Conservation (phyloP, 2,113 vertebrate species). For the Coreoperca whiteheadi region DNA sequence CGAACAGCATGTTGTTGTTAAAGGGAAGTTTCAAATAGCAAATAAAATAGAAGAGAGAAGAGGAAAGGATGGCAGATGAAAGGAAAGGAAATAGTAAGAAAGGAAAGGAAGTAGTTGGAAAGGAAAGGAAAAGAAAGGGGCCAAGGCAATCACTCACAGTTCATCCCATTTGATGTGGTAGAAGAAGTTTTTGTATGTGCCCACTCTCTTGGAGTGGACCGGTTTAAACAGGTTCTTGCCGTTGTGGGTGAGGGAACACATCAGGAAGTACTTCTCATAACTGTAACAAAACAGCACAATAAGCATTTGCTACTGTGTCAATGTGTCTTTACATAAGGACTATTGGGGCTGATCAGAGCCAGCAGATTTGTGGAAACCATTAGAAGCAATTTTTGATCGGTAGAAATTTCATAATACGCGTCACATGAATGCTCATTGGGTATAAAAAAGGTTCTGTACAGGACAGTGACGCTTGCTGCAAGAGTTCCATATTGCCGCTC, state of each 20-base stretch:
- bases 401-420: not conserved
- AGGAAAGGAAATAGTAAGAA: not conserved
- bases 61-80: not conserved
- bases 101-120: not conserved
- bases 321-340: not conserved
- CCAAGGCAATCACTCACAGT: slow-evolving; percentile 87
- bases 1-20: not conserved
- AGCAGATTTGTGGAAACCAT: not conserved
- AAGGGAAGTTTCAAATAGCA: not conserved
- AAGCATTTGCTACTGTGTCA: not conserved
- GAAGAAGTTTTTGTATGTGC: slow-evolving; percentile 97
- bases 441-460: not conserved
- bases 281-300: slow-evolving; percentile 75
- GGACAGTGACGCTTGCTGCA: too few relatives aligned
- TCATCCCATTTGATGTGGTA: slow-evolving; percentile 99
- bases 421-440: not conserved
- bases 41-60: not conserved
- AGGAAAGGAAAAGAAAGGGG: not conserved
- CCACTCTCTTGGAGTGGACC: slow-evolving; percentile 97
- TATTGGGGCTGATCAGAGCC: not conserved
- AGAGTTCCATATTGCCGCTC: not conserved
- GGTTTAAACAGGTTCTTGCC: slow-evolving; percentile 96
- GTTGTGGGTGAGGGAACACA: slow-evolving; percentile 95
- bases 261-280: slow-evolving; percentile 97
- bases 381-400: not conserved